These are phyloP conservation scores for Lordiphosa stackelbergi DNA, from an alignment of 1,140 invertebrate genomes.

Conservation along the genomic window DNA sequence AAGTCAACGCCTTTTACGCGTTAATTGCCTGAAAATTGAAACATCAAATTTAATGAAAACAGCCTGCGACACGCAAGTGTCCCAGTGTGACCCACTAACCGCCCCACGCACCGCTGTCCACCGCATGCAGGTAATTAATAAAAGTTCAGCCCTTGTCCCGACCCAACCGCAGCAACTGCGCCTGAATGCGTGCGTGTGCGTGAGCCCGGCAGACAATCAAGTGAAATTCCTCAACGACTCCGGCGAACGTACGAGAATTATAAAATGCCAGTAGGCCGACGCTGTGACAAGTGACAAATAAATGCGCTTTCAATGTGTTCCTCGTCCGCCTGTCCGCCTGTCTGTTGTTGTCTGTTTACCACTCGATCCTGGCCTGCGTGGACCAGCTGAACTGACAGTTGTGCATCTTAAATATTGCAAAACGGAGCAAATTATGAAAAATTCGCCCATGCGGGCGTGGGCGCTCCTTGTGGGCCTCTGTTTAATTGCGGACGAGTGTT, in stretches of 20 bases:
- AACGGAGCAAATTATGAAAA: constrained; percentile 70
- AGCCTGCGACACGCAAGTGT: constrained; percentile 51
- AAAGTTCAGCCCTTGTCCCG: constrained; percentile 52
- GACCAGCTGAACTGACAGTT: constrained; percentile 40
- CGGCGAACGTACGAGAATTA: constrained; percentile 50
- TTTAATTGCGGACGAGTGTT: constrained; percentile 32
- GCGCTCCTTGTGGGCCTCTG: constrained; percentile 6
- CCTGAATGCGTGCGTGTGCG: constrained; percentile 4
- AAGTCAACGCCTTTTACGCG: constrained; percentile 44
- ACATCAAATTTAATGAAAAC: constrained; percentile 75
- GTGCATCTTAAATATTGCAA: constrained; percentile 62
- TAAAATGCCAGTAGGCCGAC: constrained; percentile 60
- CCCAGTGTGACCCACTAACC: constrained; percentile 22
- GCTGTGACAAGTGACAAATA: constrained; percentile 72
- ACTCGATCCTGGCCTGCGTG: constrained; percentile 34
- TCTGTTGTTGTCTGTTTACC: constrained; percentile 41
- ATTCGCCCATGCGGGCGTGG: constrained; percentile 23
- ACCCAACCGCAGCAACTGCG: constrained; percentile 37
- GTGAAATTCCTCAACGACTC: constrained; percentile 57
- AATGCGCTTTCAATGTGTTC: constrained; percentile 69
- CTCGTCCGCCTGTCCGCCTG: constrained; percentile 12
- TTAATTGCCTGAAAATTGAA: constrained; percentile 75
- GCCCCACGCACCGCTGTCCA: constrained; percentile 43
- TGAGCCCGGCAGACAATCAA: constrained; percentile 49
- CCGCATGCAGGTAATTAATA: constrained; percentile 73